Base-by-base conservation (phyloP, 2,888 invertebrate genomes). In the Tetranychus piercei region DNA sequence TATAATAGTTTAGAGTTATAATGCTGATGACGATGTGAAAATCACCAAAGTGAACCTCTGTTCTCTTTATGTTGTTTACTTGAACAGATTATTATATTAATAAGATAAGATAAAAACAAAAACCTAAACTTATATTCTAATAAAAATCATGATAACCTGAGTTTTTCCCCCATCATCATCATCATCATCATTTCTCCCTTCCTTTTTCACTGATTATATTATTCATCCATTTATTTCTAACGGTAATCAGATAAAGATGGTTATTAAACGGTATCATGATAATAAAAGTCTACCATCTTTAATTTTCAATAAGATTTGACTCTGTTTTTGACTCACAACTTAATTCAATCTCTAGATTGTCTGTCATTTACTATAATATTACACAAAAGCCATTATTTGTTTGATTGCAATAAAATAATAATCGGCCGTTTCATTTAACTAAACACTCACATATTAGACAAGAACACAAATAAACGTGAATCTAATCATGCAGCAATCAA, bases 41-140 rank as follows among this genome's bases (percentile, higher is more conserved):
- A 55, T 55, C 55, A 55, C 55, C 55, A 15, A 55, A 55, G 55
- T 55, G 55, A 55, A 55, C 55, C 55, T 55, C 55, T 55, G 55
- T 55, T 55, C 55, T 55, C 55, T 55, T 55, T 55, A 55, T 55
- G 55, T 55, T 55, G 55, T 55, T 55, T 55, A 55, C 55, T 55
- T 15, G 55, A 15, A 9, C 11, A 55, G 55, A 55, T 55, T 55
- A 55, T 55, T 55, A 55, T 55, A 9, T 15, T 55, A 15, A 55
- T 55, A 55, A 55, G 55, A 55, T 55, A 55, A 55, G 11, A 55
- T 15, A 55, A 9, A 9, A 55, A 55, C 6, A 2, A 55, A 15
- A 55, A 55, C 15, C 55, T 5, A 15, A 55, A 55, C 55, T 15
- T 55, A 15, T 55, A 55, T 55, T 15, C 55, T 55, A 55, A 55